Percentiles rank a stretch among this genome's conserved stretches.
phyloP scores from a whole-genome alignment of 2,888 invertebrate species.

The Phyllotreta cruciferae region DNA sequence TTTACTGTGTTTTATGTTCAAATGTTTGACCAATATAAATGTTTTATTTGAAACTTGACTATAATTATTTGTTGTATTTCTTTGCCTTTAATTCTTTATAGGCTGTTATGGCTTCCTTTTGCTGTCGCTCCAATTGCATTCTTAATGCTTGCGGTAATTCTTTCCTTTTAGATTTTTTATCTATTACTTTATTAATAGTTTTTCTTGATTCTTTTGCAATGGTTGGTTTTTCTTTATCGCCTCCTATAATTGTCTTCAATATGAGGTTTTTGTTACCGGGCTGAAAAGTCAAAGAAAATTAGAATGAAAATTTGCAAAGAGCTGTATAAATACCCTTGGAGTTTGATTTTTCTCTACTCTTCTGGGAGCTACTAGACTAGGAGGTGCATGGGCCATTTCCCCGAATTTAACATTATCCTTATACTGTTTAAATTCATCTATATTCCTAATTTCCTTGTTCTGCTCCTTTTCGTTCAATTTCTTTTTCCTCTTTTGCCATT shows the following conservation, averaged over 20 bases:
- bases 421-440: constrained; percentile 58
- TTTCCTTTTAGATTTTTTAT: constrained; percentile 68
- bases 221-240: constrained; percentile 10
- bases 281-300: constrained; percentile 58
- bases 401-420: constrained; percentile 76
- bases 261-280: constrained; percentile 71
- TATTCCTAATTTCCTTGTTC: constrained; percentile 39
- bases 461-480: constrained; percentile 60
- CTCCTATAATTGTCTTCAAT: constrained; percentile 63
- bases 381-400: constrained; percentile 77
- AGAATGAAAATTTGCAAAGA: background rate
- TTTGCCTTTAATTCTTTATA: constrained; percentile 65
- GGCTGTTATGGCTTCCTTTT: constrained; percentile 65
- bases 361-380: constrained; percentile 66
- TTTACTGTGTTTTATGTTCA: background rate
- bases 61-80: constrained; percentile 37
- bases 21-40: background rate
- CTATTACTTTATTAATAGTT: constrained; percentile 49
- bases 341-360: constrained; percentile 56
- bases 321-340: constrained; percentile 44
- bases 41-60: background rate
- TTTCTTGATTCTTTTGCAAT: constrained; percentile 41
- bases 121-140: constrained; percentile 67
- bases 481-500: constrained; percentile 64
- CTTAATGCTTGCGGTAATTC: constrained; percentile 66